phyloP scores from a whole-genome alignment of 2,888 invertebrate species.

The Drosophila barbarae region DNA sequence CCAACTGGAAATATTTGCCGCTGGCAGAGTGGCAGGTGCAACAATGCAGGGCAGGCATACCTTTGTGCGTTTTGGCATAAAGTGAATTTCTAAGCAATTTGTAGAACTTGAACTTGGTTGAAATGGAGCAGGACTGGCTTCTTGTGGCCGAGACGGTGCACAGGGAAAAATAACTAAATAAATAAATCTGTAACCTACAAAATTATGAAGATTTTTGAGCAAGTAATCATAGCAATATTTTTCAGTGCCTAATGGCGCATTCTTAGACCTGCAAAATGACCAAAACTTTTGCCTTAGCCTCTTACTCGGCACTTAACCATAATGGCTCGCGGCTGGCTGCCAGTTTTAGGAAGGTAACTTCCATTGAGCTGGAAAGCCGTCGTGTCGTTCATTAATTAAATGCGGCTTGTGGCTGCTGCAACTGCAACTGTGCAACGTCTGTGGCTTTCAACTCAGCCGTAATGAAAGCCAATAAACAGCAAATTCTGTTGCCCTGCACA shows the following conservation, averaged over 20 bases:
- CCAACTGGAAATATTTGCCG: conserved; percentile 16
- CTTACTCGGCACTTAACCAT: conserved; percentile 27
- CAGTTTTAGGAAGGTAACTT: conserved; percentile 21
- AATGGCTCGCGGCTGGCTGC: conserved; percentile 21
- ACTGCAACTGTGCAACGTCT: conserved; percentile 32
- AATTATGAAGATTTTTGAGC: too few relatives aligned
- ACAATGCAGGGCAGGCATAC: conserved; percentile 35
- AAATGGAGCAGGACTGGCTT: conserved; percentile 4
- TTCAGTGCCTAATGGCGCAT: conserved; percentile 20
- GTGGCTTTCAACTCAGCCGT: conserved; percentile 36
- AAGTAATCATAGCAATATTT: too few relatives aligned
- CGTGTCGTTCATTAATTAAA: conserved; percentile 51
- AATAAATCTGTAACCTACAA: too few relatives aligned
- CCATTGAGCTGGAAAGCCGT: conserved; percentile 32
- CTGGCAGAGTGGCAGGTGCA: conserved; percentile 26
- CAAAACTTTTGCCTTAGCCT: conserved; percentile 25
- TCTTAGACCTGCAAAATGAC: conserved; percentile 37
- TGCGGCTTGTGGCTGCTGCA: conserved; percentile 40
- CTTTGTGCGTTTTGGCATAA: conserved; percentile 36
- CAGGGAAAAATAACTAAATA: background rate
- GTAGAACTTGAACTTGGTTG: conserved; percentile 23
- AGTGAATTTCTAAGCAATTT: conserved; percentile 60
- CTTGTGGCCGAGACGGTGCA: conserved; percentile 15
- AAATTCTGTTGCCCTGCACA: conserved; percentile 26
- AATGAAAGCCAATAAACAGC: conserved; percentile 58